Conservation (phyloP, 1,140 invertebrate genomes). For the Oedothorax gibbosus region DNA sequence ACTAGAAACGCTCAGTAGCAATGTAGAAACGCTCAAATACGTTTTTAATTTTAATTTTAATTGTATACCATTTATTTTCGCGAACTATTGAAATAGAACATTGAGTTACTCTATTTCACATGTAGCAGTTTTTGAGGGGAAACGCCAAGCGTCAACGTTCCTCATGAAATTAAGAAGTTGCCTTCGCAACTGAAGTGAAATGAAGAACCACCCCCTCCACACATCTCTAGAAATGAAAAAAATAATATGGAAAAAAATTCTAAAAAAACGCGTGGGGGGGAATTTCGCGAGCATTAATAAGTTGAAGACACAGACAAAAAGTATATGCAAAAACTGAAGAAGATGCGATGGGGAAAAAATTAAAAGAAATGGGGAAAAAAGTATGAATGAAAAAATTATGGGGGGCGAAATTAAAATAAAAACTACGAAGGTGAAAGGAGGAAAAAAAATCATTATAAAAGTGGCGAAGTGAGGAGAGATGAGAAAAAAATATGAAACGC, state of each 20-base stretch:
- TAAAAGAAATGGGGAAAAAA: constrained; percentile 16
- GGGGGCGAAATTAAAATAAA: constrained; percentile 8
- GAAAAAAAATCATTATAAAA: constrained; percentile 30
- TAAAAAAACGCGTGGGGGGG: background rate
- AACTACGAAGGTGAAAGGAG: too few relatives aligned
- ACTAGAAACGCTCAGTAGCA: too few relatives aligned
- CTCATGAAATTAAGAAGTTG: constrained; percentile 60
- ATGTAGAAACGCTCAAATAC: too few relatives aligned
- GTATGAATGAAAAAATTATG: background rate
- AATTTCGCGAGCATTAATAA: constrained; percentile 54
- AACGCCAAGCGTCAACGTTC: constrained; percentile 23
- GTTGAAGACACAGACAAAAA: constrained; percentile 54
- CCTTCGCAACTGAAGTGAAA: constrained; percentile 42
- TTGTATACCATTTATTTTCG: too few relatives aligned
- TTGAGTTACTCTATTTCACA: too few relatives aligned
- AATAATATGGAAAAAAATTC: constrained; percentile 17
- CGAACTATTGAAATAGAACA: too few relatives aligned
- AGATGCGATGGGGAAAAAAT: background rate
- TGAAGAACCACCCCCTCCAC: background rate
- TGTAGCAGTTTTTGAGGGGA: background rate
- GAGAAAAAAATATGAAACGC: constrained; percentile 46
- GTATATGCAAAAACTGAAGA: constrained; percentile 16
- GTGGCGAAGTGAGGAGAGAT: constrained; percentile 3
- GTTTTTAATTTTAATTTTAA: too few relatives aligned
- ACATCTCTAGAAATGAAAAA: background rate